These are phyloP conservation scores for Mactra quadrangularis DNA, from an alignment of 1,140 invertebrate genomes.

Conservation along the genomic window DNA sequence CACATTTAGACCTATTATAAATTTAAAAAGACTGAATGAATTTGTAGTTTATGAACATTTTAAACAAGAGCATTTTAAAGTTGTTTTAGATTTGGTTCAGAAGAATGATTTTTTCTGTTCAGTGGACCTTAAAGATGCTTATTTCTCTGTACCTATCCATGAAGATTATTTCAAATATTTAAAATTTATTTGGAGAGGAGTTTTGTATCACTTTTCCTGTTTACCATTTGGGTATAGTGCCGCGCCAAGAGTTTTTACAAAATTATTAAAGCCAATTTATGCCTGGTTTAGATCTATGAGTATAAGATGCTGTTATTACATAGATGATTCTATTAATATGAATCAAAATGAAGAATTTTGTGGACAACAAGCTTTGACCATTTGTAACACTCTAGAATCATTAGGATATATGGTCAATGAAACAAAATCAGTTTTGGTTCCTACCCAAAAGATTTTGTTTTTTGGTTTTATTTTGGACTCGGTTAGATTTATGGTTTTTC, in stretches of 20 bases:
- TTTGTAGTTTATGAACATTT: slow-evolving; percentile 61
- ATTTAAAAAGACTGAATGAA: slow-evolving; percentile 60
- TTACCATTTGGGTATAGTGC: slow-evolving; percentile 17
- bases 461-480: slow-evolving; percentile 4
- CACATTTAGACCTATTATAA: slow-evolving; percentile 51
- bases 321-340: slow-evolving; percentile 26
- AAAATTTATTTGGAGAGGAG: slow-evolving; percentile 14
- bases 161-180: slow-evolving; percentile 6
- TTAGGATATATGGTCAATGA: not conserved
- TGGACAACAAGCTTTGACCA: not conserved
- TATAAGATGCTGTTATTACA: slow-evolving; percentile 9
- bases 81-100: slow-evolving; percentile 43
- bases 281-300: not conserved
- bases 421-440: slow-evolving; percentile 3
- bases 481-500: slow-evolving; percentile 20
- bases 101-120: slow-evolving; percentile 45
- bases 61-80: slow-evolving; percentile 40
- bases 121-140: slow-evolving; percentile 9
- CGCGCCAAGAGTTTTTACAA: slow-evolving; percentile 3
- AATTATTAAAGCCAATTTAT: not conserved
- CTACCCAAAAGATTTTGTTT: not conserved
- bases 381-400: not conserved
- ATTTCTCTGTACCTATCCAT: slow-evolving; percentile 47
- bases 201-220: not conserved
- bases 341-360: not conserved